phyloP scores from a whole-genome alignment of 2,797 vertebrate genomes.

The Rhinoraja longicauda region DNA sequence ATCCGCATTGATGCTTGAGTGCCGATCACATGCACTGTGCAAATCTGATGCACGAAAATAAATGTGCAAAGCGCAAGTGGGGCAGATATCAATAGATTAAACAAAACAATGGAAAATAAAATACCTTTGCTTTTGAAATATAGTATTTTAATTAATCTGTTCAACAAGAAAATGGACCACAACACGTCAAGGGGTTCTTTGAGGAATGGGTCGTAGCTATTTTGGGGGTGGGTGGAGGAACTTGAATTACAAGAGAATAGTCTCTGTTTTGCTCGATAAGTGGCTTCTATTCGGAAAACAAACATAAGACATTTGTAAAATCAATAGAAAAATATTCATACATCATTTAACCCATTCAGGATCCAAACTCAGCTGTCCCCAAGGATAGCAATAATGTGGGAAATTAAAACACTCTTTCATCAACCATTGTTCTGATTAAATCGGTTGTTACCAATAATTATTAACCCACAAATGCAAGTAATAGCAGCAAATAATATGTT shows the following conservation, averaged over 20 bases:
- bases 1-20: neutral
- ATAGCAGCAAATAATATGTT: neutral
- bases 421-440: neutral
- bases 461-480: neutral
- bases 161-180: neutral
- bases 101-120: neutral
- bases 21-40: neutral
- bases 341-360: conserved; percentile 8
- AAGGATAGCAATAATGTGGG: neutral
- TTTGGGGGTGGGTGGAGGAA: neutral
- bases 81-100: neutral
- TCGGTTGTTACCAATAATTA: neutral
- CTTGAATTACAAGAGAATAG: conserved; percentile 29
- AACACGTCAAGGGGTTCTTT: conserved; percentile 12
- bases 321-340: neutral
- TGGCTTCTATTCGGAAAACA: neutral
- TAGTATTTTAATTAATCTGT: neutral
- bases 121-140: conserved; percentile 12
- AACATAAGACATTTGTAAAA: conserved; percentile 22
- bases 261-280: conserved; percentile 28
- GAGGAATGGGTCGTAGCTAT: conserved; percentile 6
- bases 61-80: neutral
- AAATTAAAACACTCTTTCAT: neutral
- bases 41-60: neutral
- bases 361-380: neutral